These are phyloP conservation scores for Lophius americanus DNA, from an alignment of 2,797 vertebrate genomes.

Conservation along the genomic window DNA sequence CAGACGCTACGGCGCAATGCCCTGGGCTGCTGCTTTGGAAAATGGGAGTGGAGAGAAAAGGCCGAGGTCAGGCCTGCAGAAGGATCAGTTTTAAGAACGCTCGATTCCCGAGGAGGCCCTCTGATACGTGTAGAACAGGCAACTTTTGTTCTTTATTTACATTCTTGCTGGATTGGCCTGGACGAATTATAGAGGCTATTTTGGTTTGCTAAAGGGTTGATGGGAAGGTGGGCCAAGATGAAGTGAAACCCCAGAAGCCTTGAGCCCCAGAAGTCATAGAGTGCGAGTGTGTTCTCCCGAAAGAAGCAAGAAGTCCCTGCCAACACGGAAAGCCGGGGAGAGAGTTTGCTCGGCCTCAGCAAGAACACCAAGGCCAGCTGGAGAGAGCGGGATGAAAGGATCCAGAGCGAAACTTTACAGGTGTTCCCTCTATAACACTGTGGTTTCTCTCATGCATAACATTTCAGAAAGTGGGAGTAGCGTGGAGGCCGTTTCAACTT, in stretches of 20 bases:
- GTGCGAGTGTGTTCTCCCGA: slow-evolving; percentile 60
- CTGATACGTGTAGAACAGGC: slow-evolving; percentile 72
- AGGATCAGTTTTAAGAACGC: slow-evolving; percentile 73
- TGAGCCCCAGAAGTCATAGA: slow-evolving; percentile 56
- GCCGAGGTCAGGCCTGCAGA: slow-evolving; percentile 61
- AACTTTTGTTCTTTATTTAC: slow-evolving; percentile 81
- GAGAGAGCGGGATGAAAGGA: slow-evolving; percentile 36
- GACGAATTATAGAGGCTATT: slow-evolving; percentile 77
- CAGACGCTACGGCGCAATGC: slow-evolving; percentile 50
- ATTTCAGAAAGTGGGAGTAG: slow-evolving; percentile 18
- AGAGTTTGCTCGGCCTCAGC: slow-evolving; percentile 48
- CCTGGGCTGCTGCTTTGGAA: slow-evolving; percentile 66
- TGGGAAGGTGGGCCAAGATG: slow-evolving; percentile 75
- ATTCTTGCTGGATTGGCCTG: slow-evolving; percentile 72
- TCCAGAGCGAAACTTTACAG: slow-evolving; percentile 48
- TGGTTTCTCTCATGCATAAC: slow-evolving; percentile 23
- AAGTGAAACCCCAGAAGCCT: slow-evolving; percentile 74
- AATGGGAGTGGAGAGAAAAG: slow-evolving; percentile 57
- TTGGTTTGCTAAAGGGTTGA: slow-evolving; percentile 70
- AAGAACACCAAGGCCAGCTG: slow-evolving; percentile 50
- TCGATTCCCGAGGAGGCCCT: slow-evolving; percentile 63
- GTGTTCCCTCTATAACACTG: slow-evolving; percentile 32
- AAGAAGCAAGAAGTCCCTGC: slow-evolving; percentile 57
- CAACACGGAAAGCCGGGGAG: slow-evolving; percentile 53
- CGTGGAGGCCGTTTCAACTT: slow-evolving; percentile 3